A percentile compares a stretch with the other conserved stretches of the same genome.
phyloP scores from a whole-genome alignment of 2,888 invertebrate genomes.

The Agrenia bidenticulata region DNA sequence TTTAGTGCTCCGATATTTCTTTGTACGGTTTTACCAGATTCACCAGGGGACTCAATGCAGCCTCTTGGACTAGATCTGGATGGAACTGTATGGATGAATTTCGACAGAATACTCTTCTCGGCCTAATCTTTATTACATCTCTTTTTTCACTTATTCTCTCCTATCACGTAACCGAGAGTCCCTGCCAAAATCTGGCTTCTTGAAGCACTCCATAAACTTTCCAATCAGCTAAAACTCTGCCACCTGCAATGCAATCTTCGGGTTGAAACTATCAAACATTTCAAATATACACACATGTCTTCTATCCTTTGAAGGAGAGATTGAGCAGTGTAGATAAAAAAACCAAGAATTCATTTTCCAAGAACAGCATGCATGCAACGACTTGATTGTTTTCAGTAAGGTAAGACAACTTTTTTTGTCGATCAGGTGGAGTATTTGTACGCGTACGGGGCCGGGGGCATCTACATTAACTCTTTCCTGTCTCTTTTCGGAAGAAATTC shows the following conservation, averaged over 20 bases:
- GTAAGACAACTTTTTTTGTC: background rate
- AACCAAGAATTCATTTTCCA: background rate
- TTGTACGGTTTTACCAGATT: no score
- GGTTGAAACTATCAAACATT: no score
- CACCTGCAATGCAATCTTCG: constrained; percentile 34
- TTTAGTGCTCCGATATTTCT: no score
- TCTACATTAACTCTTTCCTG: no score
- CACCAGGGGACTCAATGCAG: no score
- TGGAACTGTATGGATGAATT: background rate
- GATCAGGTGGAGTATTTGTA: background rate
- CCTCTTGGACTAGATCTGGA: no score
- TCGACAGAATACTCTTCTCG: constrained; percentile 13
- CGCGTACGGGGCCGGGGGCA: no score
- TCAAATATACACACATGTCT: no score
- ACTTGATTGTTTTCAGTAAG: background rate
- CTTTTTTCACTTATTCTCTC: constrained; percentile 17
- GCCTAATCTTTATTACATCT: constrained; percentile 24
- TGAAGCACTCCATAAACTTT: constrained; percentile 33
- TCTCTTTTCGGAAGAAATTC: no score
- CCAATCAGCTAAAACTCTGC: constrained; percentile 40
- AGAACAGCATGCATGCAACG: no score
- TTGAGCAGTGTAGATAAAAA: no score
- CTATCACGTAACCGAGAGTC: constrained; percentile 9
- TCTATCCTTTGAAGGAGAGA: no score
- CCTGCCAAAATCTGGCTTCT: constrained; percentile 28